These are phyloP conservation scores for Caiman crocodilus DNA, from an alignment of 2,797 vertebrate species.

Conservation along the genomic window DNA sequence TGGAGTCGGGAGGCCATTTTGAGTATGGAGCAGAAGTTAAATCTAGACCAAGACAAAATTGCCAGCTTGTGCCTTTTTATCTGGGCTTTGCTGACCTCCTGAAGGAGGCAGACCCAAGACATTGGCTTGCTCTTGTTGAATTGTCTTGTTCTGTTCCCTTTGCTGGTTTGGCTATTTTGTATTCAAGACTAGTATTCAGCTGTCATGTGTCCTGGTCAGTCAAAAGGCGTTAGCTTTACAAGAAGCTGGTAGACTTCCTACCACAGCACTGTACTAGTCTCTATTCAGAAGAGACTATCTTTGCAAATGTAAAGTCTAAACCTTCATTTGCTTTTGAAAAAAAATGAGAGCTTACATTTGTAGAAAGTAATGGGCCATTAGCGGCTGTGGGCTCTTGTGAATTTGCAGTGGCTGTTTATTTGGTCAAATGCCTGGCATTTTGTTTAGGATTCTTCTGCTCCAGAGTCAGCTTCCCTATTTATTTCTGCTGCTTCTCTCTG, in stretches of 20 bases:
- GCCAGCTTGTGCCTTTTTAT: neutral
- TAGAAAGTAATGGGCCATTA: neutral
- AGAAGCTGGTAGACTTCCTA: neutral
- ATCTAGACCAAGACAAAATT: neutral
- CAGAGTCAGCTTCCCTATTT: neutral
- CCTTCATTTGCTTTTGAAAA: constrained; percentile 27
- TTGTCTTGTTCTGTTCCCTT: neutral
- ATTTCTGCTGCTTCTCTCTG: neutral
- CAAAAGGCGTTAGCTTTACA: neutral
- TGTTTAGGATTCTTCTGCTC: neutral
- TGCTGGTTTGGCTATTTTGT: neutral
- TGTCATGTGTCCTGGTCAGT: neutral
- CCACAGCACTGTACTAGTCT: neutral
- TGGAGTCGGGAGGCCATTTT: neutral
- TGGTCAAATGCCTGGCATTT: neutral
- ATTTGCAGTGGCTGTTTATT: too few species aligned
- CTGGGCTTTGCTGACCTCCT: neutral
- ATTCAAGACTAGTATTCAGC: neutral
- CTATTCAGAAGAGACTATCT: neutral
- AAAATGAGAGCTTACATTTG: neutral
- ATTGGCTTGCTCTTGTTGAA: neutral
- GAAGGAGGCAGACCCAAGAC: neutral
- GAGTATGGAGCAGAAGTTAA: too few species aligned
- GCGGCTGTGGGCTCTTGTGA: neutral
- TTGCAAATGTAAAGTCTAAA: neutral